Evolutionary conservation across 2,797 vertebrate species (phyloP).

Genomic region (Heterohyrax brucei): DNA sequence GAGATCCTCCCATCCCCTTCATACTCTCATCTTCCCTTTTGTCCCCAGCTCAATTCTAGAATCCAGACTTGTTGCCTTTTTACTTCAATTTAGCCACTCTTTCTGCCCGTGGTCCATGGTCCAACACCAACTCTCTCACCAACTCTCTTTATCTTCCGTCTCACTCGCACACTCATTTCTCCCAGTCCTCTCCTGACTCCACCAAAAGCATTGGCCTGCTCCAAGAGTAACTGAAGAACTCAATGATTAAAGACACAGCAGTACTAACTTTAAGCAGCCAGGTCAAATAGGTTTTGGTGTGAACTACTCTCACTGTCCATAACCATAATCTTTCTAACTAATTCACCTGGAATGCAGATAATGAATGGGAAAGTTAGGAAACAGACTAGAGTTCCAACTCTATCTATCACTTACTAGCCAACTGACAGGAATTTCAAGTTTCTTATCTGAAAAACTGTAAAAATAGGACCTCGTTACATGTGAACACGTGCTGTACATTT

Average conservation of each 20-base stretch:
- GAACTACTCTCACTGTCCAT: background rate
- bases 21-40: no score
- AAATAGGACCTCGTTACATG: background rate
- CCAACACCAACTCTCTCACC: background rate
- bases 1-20: background rate
- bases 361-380: background rate
- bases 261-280: background rate
- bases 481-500: constrained; percentile 22
- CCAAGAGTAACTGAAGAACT: constrained; percentile 4
- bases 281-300: constrained; percentile 6
- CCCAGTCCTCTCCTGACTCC: background rate
- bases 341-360: background rate
- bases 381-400: background rate
- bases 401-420: background rate
- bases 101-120: background rate
- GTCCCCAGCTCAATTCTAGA: background rate
- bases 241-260: constrained; percentile 44
- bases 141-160: background rate
- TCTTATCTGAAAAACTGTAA: background rate
- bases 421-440: background rate
- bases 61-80: background rate
- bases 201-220: background rate
- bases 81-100: background rate
- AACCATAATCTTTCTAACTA: constrained; percentile 25
- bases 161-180: background rate